phyloP scores from a whole-genome alignment of 2,888 invertebrate species.

The Leucophenga maculata region DNA sequence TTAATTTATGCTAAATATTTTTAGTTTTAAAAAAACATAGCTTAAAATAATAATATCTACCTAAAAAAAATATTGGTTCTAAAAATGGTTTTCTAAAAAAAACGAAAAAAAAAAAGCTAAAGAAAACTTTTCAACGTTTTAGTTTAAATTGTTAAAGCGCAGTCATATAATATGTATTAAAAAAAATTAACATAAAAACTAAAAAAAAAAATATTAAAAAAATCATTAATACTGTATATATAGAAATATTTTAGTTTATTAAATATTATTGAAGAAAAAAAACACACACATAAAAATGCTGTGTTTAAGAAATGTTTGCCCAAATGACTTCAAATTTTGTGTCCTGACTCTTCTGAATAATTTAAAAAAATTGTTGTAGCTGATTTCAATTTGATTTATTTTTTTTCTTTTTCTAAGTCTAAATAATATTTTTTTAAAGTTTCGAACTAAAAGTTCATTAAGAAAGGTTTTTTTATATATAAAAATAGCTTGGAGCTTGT shows the following conservation, averaged over 20 bases:
- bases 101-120: not conserved
- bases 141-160: not conserved
- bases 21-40: not conserved
- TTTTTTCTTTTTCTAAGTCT: not conserved
- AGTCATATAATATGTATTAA: not conserved
- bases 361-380: no score
- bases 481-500: not conserved
- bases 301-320: no score
- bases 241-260: not conserved
- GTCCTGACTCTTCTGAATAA: no score
- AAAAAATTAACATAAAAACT: not conserved
- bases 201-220: not conserved
- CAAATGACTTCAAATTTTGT: no score
- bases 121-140: not conserved
- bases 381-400: not conserved
- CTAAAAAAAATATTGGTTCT: no score
- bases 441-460: constrained; percentile 1
- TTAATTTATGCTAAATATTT: constrained; percentile 6
- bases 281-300: no score
- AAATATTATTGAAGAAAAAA: no score
- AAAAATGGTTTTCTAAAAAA: constrained; percentile 4
- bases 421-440: constrained; percentile 12
- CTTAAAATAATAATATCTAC: no score
- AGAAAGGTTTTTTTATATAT: not conserved
- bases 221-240: not conserved